Evolutionary conservation across 2,113 vertebrate genomes (phyloP).

Genomic region (Osmerus eperlanus): DNA sequence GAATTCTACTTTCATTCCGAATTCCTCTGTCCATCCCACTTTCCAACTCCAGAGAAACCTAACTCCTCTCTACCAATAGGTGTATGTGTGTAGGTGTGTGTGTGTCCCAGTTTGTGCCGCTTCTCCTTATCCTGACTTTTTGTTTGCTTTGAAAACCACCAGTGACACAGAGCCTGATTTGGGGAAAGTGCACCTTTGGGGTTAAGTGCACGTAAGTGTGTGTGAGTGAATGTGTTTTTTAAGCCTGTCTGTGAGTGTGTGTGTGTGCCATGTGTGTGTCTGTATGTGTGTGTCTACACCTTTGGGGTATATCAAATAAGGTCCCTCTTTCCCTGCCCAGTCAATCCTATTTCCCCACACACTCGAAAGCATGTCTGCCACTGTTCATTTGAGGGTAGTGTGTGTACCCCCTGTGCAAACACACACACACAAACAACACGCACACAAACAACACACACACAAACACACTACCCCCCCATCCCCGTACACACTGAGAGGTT

Average conservation of each 20-base stretch:
- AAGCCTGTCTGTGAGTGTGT: constrained; percentile 15
- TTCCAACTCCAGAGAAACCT: constrained; percentile 38
- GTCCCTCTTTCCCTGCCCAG: constrained; percentile 40
- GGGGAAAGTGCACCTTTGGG: constrained; percentile 36
- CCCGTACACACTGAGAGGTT: constrained; percentile 13
- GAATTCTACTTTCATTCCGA: constrained; percentile 35
- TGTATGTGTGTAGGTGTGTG: constrained; percentile 14
- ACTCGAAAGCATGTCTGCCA: constrained; percentile 39
- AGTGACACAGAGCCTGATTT: constrained; percentile 38
- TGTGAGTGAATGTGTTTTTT: not conserved
- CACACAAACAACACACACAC: not conserved
- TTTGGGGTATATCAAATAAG: constrained; percentile 49
- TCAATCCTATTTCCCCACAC: constrained; percentile 55
- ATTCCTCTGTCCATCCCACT: constrained; percentile 44
- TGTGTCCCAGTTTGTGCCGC: constrained; percentile 20
- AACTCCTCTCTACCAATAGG: constrained; percentile 29
- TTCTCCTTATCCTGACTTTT: constrained; percentile 25
- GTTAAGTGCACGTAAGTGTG: constrained; percentile 39
- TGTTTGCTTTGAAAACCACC: constrained; percentile 38
- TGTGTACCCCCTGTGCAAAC: not conserved
- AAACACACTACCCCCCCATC: constrained; percentile 14
- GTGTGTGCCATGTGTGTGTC: not conserved
- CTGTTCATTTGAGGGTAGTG: constrained; percentile 46
- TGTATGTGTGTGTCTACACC: constrained; percentile 25
- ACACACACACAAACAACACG: not conserved